phyloP scores from a whole-genome alignment of 1,140 invertebrate species.

The Papilio machaon region DNA sequence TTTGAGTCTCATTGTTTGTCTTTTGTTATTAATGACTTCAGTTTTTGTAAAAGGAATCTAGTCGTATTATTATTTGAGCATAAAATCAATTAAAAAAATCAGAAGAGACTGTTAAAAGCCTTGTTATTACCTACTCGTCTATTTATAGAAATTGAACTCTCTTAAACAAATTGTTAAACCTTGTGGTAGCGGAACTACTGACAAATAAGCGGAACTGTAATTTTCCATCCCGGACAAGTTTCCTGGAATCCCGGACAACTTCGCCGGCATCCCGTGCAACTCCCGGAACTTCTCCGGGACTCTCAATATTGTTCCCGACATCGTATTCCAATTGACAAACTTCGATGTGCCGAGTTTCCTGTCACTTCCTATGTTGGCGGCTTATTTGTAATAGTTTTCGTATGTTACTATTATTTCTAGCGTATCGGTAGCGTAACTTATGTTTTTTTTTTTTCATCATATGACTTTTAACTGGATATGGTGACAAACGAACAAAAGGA shows the following conservation, averaged over 20 bases:
- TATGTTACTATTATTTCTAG: background rate
- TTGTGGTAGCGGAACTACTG: background rate
- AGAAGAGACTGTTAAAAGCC: background rate
- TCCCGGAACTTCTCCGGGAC: background rate
- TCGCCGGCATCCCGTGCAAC: background rate
- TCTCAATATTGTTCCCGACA: background rate
- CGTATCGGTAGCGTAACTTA: no score
- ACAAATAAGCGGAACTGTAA: background rate
- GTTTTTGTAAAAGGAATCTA: background rate
- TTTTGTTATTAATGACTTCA: background rate
- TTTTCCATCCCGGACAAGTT: constrained; percentile 8
- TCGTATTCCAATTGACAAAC: background rate
- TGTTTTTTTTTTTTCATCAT: no score
- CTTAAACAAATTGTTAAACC: background rate
- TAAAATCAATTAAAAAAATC: no score
- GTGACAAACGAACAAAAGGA: no score
- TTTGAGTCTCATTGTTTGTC: background rate
- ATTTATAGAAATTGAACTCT: background rate
- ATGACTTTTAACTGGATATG: no score
- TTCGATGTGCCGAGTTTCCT: background rate
- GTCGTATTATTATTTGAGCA: no score
- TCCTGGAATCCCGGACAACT: background rate
- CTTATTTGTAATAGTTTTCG: background rate
- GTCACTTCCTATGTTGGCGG: background rate
- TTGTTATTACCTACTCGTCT: background rate